Evolutionary conservation across 2,888 invertebrate species (phyloP).

Genomic region (Pseudococcus jackbeardsleyi): DNA sequence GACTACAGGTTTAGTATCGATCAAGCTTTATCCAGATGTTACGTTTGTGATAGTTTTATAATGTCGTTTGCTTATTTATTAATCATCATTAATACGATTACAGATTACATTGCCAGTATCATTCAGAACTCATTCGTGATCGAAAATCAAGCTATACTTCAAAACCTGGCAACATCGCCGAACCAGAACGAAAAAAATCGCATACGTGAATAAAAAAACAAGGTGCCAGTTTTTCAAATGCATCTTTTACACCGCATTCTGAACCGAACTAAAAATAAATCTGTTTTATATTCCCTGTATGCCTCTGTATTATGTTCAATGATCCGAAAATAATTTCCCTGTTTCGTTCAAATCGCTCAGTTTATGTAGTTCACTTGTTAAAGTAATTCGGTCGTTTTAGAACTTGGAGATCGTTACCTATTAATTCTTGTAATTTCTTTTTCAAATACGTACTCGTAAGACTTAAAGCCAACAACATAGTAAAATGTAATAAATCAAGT

Average conservation of each 20-base stretch:
- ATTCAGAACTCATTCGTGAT: too few species aligned
- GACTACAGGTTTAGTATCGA: too few species aligned
- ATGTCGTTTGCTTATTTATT: too few species aligned
- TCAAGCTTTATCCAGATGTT: too few species aligned
- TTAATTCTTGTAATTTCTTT: conserved; percentile 38
- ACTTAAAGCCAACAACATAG: conserved; percentile 23
- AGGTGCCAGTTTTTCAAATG: conserved; percentile 47
- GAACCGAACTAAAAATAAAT: conserved; percentile 50
- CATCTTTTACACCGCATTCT: conserved; percentile 49
- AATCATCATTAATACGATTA: too few species aligned
- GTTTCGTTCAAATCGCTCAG: conserved; percentile 40
- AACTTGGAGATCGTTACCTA: conserved; percentile 43
- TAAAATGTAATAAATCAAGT: conserved; percentile 47
- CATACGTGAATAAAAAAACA: neutral
- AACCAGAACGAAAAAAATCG: neutral
- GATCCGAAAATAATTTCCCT: conserved; percentile 52
- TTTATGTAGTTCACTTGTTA: conserved; percentile 57
- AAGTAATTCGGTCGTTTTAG: conserved; percentile 41
- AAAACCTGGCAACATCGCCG: too few species aligned
- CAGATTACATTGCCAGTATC: too few species aligned
- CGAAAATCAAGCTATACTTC: too few species aligned
- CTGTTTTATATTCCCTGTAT: conserved; percentile 43
- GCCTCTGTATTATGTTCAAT: conserved; percentile 47
- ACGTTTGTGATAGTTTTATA: too few species aligned
- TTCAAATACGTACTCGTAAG: neutral